Conservation (phyloP, 2,113 vertebrate genomes). For the Dromiciops gliroides region DNA sequence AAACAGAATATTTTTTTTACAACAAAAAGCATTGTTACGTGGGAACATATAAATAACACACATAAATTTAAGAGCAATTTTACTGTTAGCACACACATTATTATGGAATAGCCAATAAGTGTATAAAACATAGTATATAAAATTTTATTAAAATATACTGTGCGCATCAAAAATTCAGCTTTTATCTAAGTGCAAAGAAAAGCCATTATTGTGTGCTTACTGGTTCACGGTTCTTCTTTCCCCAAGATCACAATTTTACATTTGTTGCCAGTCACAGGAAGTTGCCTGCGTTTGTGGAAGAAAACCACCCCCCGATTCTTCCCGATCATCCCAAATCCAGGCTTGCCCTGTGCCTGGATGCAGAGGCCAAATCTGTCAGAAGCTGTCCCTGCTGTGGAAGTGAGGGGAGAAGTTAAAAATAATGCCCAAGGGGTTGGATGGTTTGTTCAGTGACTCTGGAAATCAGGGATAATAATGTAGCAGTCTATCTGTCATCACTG, state of each 20-base stretch:
- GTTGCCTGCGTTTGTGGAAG: slow-evolving; percentile 72
- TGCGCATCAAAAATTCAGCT: slow-evolving; percentile 89
- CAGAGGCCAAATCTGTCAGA: slow-evolving; percentile 82
- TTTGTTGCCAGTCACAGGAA: slow-evolving; percentile 84
- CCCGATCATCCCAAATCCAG: slow-evolving; percentile 65
- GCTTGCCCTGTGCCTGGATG: slow-evolving; percentile 72
- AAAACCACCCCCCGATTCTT: slow-evolving; percentile 64
- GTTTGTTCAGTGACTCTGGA: slow-evolving; percentile 85
- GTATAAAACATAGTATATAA: slow-evolving; percentile 99
- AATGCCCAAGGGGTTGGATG: slow-evolving; percentile 83
- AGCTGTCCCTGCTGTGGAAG: slow-evolving; percentile 76
- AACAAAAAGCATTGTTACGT: slow-evolving; percentile 95
- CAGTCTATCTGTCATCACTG: slow-evolving; percentile 94
- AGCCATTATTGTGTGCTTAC: slow-evolving; percentile 86
- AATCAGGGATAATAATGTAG: slow-evolving; percentile 91
- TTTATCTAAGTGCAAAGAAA: slow-evolving; percentile 89
- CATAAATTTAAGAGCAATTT: slow-evolving; percentile 94
- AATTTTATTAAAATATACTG: slow-evolving; percentile 96
- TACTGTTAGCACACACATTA: slow-evolving; percentile 94
- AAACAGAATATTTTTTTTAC: slow-evolving; percentile 95
- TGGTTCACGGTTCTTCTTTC: slow-evolving; percentile 84
- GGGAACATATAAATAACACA: slow-evolving; percentile 92
- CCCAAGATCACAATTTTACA: slow-evolving; percentile 84
- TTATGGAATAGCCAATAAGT: slow-evolving; percentile 97
- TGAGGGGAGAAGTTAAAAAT: slow-evolving; percentile 85